Percentiles rank a stretch among this genome's conserved stretches.
Conservation (phyloP, 1,140 invertebrate species). For the Bombus turneri region DNA sequence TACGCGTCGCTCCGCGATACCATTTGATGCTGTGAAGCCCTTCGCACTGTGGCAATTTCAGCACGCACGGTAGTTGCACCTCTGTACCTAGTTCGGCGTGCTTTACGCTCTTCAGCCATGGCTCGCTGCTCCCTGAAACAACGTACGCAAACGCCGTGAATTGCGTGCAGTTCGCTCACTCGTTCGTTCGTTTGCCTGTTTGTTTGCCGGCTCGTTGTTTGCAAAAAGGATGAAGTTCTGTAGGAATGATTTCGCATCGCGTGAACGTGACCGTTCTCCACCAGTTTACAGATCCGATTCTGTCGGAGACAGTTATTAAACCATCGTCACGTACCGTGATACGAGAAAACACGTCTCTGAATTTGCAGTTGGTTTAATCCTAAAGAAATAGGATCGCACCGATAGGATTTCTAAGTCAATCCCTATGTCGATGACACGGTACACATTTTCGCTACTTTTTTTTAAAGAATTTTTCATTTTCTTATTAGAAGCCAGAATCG, state of each 20-base stretch:
- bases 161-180: background rate
- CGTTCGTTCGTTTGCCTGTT: conserved; percentile 9
- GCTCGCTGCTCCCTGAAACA: conserved; percentile 79
- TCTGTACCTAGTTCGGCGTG: conserved; percentile 85
- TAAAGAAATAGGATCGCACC: background rate
- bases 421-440: background rate
- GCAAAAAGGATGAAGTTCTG: conserved; percentile 9
- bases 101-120: conserved; percentile 80
- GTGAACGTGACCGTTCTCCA: conserved; percentile 8
- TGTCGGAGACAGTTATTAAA: background rate
- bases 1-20: conserved; percentile 91
- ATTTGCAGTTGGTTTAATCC: background rate
- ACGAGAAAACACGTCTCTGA: background rate
- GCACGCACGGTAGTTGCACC: conserved; percentile 88
- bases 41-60: conserved; percentile 90
- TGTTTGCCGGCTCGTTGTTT: conserved; percentile 25
- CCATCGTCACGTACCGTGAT: background rate
- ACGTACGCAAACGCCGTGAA: conserved; percentile 36
- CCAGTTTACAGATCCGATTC: background rate
- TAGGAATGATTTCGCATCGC: background rate
- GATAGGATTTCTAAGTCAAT: background rate
- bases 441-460: background rate
- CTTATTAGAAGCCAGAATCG: too few relatives aligned
- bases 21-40: conserved; percentile 94
- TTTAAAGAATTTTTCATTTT: too few relatives aligned